Evolutionary conservation across 2,888 invertebrate genomes (phyloP), one percentile per base, ranked within the genome.

Genomic region (Brachyptera risi): DNA sequence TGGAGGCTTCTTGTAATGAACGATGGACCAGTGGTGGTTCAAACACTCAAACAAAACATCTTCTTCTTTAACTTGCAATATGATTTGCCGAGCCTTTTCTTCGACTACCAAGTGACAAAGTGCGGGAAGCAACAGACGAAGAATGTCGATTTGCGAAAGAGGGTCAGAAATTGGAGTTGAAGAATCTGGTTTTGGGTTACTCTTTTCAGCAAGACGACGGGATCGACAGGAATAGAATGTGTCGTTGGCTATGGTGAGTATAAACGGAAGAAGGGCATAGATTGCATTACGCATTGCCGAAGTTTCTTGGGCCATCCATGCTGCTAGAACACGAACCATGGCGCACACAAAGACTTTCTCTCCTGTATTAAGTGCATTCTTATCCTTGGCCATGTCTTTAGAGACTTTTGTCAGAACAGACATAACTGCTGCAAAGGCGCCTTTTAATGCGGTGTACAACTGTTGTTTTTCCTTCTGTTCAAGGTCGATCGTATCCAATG

Each of bases 231-330:
- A 87, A 71, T 87, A 85, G 75, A 92, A 92, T 0, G 90, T 88
- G 69, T 92, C 90, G 77, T 91, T 92, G 13, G 88, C 87, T 31
- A 92, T 74, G 44, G 85, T 81, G 61, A 94, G 80, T 72, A 94
- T 84, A 73, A 86, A 93, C 7, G 94, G 94, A 35, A 94, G 76
- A 21, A 94, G 76, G 61, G 86, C 83, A 71, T 89, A 91, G 38
- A 94, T 84, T 73, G 91, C 90, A 44, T 87, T 83, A 31, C 92
- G 83, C 87, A 92, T 88, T 0, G 92, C 91, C 1, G 89, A 86
- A 0, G 92, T 92, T 77, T 95, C 94, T 76, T 93, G 92, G 0
- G 92, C 90, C 69, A 95, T 77, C 93, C 93, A 94, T n/a, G 92
- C 86, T 13, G 90, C 86, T 57, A 94, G 75, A 35, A 92, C 89